Conservation (phyloP, 2,888 invertebrate genomes). For the Rugalucina vietnamica region DNA sequence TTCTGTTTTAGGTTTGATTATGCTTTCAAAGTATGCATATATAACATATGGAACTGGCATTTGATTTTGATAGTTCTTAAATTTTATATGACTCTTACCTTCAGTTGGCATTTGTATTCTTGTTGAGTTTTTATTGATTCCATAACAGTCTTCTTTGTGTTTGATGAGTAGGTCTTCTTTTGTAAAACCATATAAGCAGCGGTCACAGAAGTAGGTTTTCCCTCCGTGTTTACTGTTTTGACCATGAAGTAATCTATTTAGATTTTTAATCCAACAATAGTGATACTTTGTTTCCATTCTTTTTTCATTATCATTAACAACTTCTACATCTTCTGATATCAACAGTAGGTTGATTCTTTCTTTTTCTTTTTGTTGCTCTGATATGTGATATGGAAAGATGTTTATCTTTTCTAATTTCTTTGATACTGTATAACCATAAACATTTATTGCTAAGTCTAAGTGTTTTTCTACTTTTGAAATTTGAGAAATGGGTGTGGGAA, state of each 20-base stretch:
- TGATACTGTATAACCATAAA: constrained; percentile 31
- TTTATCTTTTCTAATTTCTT: constrained; percentile 24
- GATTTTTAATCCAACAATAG: constrained; percentile 33
- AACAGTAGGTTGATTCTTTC: constrained; percentile 9
- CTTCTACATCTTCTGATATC: constrained; percentile 32
- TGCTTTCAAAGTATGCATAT: constrained; percentile 30
- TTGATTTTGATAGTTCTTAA: constrained; percentile 28
- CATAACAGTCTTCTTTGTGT: constrained; percentile 43
- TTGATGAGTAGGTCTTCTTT: constrained; percentile 14
- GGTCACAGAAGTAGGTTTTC: constrained; percentile 36
- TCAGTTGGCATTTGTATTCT: constrained; percentile 28
- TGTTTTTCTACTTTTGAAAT: constrained; percentile 32
- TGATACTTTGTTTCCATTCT: constrained; percentile 34
- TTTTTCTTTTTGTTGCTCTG: constrained; percentile 34
- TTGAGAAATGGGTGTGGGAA: constrained; percentile 35
- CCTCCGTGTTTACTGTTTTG: constrained; percentile 29
- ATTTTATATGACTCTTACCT: no score
- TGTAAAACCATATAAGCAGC: constrained; percentile 41
- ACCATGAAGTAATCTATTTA: constrained; percentile 13
- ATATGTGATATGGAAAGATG: constrained; percentile 37
- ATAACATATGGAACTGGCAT: constrained; percentile 27
- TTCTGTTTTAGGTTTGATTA: constrained; percentile 25
- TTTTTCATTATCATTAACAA: not conserved
- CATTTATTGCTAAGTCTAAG: constrained; percentile 35
- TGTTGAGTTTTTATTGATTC: constrained; percentile 30